Conservation (phyloP, 2,888 invertebrate genomes). For the Tachina lurida region DNA sequence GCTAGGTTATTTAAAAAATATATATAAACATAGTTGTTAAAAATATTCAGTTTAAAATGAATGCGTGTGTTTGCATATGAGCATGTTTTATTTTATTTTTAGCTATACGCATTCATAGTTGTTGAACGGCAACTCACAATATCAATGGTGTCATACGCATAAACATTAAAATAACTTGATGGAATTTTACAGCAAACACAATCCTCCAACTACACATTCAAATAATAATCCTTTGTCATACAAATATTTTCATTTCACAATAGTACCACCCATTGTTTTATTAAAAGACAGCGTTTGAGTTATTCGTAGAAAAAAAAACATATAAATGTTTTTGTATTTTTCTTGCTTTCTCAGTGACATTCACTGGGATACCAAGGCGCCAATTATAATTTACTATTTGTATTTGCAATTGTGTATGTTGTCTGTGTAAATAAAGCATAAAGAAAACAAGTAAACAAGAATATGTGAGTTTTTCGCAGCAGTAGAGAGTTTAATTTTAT, state of each 20-base stretch:
- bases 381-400: conserved; percentile 14
- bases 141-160: too few relatives aligned
- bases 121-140: too few relatives aligned
- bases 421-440: background rate
- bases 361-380: conserved; percentile 9
- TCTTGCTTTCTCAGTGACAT: background rate
- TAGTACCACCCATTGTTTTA: background rate
- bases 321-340: background rate
- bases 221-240: background rate
- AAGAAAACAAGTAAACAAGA: background rate
- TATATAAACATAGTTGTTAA: too few relatives aligned
- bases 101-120: too few relatives aligned
- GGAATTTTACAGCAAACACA: too few relatives aligned
- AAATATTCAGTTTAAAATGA: too few relatives aligned
- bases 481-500: background rate
- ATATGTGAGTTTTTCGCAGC: background rate
- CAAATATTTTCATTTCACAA: background rate
- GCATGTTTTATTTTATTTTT: too few relatives aligned
- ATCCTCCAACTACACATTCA: background rate
- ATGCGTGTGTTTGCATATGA: too few relatives aligned
- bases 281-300: background rate
- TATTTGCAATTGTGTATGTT: background rate
- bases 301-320: background rate
- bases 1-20: too few relatives aligned
- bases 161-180: too few relatives aligned